Conservation (phyloP, 1,140 invertebrate species). For the Drosophila serrata region DNA sequence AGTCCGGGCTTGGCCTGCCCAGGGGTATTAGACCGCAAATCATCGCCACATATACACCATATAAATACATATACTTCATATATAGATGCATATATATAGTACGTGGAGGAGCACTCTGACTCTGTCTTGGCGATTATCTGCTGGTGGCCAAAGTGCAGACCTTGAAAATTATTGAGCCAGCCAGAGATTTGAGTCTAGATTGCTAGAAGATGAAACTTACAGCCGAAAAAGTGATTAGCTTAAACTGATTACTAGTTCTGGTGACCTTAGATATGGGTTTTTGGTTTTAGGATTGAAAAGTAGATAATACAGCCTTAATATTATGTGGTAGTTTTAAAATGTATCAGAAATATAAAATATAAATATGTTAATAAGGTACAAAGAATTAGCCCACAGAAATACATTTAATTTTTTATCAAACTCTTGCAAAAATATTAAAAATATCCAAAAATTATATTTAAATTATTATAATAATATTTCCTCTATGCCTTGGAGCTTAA, state of each 20-base stretch:
- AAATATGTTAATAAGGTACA: neutral
- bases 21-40: slow-evolving; percentile 62
- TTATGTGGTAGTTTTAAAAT: neutral
- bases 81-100: slow-evolving; percentile 9
- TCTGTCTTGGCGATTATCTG: slow-evolving; percentile 49
- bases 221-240: slow-evolving; percentile 8
- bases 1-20: slow-evolving; percentile 36
- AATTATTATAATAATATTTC: too few relatives aligned
- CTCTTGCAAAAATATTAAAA: too few relatives aligned
- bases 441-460: too few relatives aligned
- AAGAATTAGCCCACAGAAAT: too few relatives aligned
- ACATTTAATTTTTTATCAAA: too few relatives aligned
- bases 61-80: neutral
- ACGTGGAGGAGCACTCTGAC: slow-evolving; percentile 15
- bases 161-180: slow-evolving; percentile 48
- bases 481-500: too few relatives aligned
- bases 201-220: slow-evolving; percentile 11
- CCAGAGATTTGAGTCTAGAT: slow-evolving; percentile 16
- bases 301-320: too few relatives aligned
- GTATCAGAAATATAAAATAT: too few relatives aligned
- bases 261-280: neutral
- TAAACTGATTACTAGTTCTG: neutral
- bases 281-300: too few relatives aligned
- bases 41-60: slow-evolving; percentile 41
- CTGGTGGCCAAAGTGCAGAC: slow-evolving; percentile 55